Percentiles rank a stretch among this genome's conserved stretches.
phyloP scores from a whole-genome alignment of 2,888 invertebrate genomes.

The Tetramorium bicarinatum region DNA sequence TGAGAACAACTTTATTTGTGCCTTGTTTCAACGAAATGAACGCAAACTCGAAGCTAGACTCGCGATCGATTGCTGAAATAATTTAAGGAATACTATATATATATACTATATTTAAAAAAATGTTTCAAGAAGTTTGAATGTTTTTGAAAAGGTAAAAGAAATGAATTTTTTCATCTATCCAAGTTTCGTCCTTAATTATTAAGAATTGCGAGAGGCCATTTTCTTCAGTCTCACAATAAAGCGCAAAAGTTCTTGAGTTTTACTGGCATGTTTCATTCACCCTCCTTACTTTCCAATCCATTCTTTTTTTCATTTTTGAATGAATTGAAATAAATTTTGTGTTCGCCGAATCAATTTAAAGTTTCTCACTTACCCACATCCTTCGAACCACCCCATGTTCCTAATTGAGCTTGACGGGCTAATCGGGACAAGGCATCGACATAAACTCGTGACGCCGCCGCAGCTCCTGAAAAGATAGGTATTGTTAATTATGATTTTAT shows the following conservation, averaged over 20 bases:
- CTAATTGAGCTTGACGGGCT: constrained; percentile 96
- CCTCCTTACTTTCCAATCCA: background rate
- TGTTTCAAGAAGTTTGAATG: background rate
- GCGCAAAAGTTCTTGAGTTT: background rate
- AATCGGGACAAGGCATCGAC: constrained; percentile 95
- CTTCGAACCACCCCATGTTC: constrained; percentile 95
- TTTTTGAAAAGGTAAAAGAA: background rate
- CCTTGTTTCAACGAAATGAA: constrained; percentile 16
- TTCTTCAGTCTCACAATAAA: background rate
- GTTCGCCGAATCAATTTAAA: background rate
- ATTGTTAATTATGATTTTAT: background rate
- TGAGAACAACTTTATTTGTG: constrained; percentile 22
- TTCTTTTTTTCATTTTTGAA: background rate
- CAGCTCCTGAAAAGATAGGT: constrained; percentile 90
- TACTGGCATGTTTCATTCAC: background rate
- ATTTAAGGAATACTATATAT: background rate
- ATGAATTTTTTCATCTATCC: background rate
- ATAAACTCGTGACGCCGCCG: constrained; percentile 95
- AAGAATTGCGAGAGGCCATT: background rate
- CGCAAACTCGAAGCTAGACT: background rate
- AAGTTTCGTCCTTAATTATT: background rate
- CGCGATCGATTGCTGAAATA: background rate
- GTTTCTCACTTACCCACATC: constrained; percentile 92
- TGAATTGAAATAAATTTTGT: background rate
- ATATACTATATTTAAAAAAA: background rate